Percentiles rank a stretch among this genome's conserved stretches.
These are phyloP conservation scores for Callyntrura guangdongensis DNA, from an alignment of 2,888 invertebrate species.

Conservation along the genomic window DNA sequence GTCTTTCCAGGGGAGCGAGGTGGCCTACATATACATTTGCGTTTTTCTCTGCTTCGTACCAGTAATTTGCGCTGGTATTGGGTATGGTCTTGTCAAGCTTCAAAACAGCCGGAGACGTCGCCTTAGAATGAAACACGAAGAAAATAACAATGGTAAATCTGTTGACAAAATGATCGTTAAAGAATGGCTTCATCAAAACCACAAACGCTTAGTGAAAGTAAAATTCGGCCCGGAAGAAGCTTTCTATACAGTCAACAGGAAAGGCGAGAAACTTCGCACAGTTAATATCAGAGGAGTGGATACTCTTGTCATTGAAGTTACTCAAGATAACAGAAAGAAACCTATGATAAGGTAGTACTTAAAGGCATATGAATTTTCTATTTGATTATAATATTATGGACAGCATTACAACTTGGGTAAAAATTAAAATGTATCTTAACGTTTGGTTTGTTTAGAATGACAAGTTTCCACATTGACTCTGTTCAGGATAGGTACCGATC, in stretches of 20 bases:
- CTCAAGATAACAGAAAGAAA: conserved; percentile 89
- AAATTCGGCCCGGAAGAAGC: conserved; percentile 96
- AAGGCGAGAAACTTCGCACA: conserved; percentile 95
- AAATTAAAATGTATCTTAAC: too few relatives aligned
- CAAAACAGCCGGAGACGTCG: conserved; percentile 94
- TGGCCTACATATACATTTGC: conserved; percentile 98
- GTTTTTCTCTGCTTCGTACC: conserved; percentile 97
- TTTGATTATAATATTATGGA: too few relatives aligned
- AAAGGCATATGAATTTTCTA: too few relatives aligned
- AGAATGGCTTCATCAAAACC: conserved; percentile 97
- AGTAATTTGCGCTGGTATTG: conserved; percentile 95
- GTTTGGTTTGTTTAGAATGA: conserved; percentile 89
- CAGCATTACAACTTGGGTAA: too few relatives aligned
- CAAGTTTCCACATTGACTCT: conserved; percentile 96
- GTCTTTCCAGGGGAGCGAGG: conserved; percentile 93
- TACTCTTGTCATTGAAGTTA: conserved; percentile 94
- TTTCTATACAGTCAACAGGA: conserved; percentile 94
- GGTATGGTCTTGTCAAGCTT: conserved; percentile 96
- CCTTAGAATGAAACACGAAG: conserved; percentile 94
- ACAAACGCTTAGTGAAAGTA: conserved; percentile 95
- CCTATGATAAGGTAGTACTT: too few relatives aligned
- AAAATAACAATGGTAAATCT: conserved; percentile 88
- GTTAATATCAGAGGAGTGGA: conserved; percentile 92
- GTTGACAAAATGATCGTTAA: conserved; percentile 97
- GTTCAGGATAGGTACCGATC: conserved; percentile 90